Evolutionary conservation across 1,140 invertebrate species (phyloP), one percentile per base, ranked within the genome.

Genomic region (Drosophila orena): DNA sequence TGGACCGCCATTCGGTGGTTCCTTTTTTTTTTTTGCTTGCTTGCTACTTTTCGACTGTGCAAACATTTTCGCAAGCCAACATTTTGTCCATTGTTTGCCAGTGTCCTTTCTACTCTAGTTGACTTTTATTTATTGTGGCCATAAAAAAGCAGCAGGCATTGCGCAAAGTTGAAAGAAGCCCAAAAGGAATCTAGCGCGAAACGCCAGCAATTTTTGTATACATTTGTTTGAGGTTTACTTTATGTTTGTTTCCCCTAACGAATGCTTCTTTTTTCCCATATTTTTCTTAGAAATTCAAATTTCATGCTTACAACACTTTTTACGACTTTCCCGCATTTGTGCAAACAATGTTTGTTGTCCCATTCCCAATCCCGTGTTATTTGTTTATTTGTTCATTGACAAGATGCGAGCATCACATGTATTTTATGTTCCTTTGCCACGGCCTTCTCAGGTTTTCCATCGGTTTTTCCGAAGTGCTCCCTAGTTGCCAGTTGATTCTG

Each of bases 11-110:
- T 30, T 34, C 58, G 30, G 17, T 22, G 43, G 22, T n/a, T 34
- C 49, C 27, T 56, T 24, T 24, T 24, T 24, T 24, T 3, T 22
- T 22, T 22, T 2, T 22, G 22, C n/a, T n/a, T 62, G 53, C 47
- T 50, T 56, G 71, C 34, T 57, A 34, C 71, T 55, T 46, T 27
- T 65, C 40, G 47, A 61, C 59, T 66, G 57, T 44, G 62, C 83
- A 79, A 83, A 89, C 88, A 88, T 88, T 81, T 86, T 71, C 37
- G 57, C 80, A 76, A 76, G 68, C 66, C 77, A 81, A 70, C 64
- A 79, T 69, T 79, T 78, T 59, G 58, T 77, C 17, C 53, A 46
- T 46, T 50, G 38, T 27, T 44, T 65, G 22, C 42, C 46, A n/a
- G 15, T 42, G 44, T 37, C 17, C 42, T 52, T 71, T 49, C 43